Percentiles rank a stretch among this genome's conserved stretches.
phyloP scores from a whole-genome alignment of 2,113 vertebrate genomes.

The Erythrolamprus reginae region DNA sequence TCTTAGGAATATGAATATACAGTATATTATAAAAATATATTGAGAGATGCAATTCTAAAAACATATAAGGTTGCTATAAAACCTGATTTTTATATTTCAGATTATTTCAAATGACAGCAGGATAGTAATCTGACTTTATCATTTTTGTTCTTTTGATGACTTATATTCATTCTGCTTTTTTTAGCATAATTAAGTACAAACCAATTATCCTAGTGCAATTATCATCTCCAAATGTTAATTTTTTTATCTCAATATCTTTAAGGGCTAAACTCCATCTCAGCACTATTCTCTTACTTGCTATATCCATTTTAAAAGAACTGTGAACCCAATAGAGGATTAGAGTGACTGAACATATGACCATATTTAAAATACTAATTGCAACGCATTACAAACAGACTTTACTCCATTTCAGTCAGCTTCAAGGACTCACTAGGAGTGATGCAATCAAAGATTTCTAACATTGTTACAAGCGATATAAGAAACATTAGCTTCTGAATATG shows the following conservation, averaged over 20 bases:
- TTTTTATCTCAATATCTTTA: slow-evolving; percentile 34
- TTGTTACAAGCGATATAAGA: background rate
- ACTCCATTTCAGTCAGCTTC: slow-evolving; percentile 48
- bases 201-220: slow-evolving; percentile 55
- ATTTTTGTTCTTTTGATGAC: slow-evolving; percentile 26
- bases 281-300: slow-evolving; percentile 17
- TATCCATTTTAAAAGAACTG: background rate
- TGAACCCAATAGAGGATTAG: background rate
- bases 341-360: background rate
- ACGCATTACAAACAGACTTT: background rate
- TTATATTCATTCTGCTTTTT: slow-evolving; percentile 32
- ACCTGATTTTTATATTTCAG: slow-evolving; percentile 13
- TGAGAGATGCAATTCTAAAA: background rate
- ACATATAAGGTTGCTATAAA: background rate
- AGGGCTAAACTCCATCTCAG: slow-evolving; percentile 41
- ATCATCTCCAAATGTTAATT: slow-evolving; percentile 47
- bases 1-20: background rate
- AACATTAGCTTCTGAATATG: background rate
- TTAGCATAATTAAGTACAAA: slow-evolving; percentile 58
- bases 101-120: slow-evolving; percentile 44
- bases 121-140: slow-evolving; percentile 41
- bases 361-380: background rate
- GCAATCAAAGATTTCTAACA: slow-evolving; percentile 49
- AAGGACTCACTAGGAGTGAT: slow-evolving; percentile 57
- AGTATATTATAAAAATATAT: background rate